phyloP scores from a whole-genome alignment of 2,797 vertebrate species.

The Oryzias dopingdopingensis region DNA sequence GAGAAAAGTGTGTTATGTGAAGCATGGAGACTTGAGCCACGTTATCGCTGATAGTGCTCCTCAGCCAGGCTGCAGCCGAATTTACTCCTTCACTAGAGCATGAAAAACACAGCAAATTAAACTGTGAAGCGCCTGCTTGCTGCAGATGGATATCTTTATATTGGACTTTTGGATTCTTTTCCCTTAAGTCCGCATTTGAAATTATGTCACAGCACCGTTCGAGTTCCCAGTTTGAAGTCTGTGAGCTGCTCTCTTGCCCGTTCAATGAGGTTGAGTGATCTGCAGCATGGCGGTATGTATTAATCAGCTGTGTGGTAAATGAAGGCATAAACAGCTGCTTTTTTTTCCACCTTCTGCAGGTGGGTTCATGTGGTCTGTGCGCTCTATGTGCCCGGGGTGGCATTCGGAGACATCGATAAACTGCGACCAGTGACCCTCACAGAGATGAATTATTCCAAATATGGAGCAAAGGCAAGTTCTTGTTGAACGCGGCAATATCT shows the following conservation, averaged over 20 bases:
- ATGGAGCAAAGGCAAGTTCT: conserved; percentile 91
- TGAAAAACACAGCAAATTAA: conserved; percentile 95
- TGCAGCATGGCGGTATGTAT: conserved; percentile 26
- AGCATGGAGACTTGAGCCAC: conserved; percentile 89
- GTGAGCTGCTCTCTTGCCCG: conserved; percentile 28
- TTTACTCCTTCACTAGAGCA: conserved; percentile 97
- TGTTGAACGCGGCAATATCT: background rate
- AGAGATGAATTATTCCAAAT: conserved; percentile 99
- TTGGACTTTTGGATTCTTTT: conserved; percentile 83
- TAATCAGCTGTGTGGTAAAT: conserved; percentile 18
- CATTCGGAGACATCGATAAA: conserved; percentile 99
- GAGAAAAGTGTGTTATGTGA: conserved; percentile 75
- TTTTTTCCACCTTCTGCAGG: conserved; percentile 60
- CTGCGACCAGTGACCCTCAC: conserved; percentile 95
- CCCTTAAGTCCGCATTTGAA: conserved; percentile 75
- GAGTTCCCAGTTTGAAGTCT: conserved; percentile 60
- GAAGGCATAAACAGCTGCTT: too few relatives aligned
- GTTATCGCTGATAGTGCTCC: conserved; percentile 91
- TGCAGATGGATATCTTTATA: conserved; percentile 94
- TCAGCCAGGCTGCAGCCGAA: conserved; percentile 83
- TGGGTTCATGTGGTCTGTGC: conserved; percentile 99
- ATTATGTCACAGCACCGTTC: conserved; percentile 70
- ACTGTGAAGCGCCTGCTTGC: conserved; percentile 88
- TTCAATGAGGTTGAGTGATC: conserved; percentile 10
- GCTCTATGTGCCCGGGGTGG: conserved; percentile 96